These are phyloP conservation scores for Scytalopus superciliaris DNA, from an alignment of 2,113 vertebrate species.

Conservation along the genomic window DNA sequence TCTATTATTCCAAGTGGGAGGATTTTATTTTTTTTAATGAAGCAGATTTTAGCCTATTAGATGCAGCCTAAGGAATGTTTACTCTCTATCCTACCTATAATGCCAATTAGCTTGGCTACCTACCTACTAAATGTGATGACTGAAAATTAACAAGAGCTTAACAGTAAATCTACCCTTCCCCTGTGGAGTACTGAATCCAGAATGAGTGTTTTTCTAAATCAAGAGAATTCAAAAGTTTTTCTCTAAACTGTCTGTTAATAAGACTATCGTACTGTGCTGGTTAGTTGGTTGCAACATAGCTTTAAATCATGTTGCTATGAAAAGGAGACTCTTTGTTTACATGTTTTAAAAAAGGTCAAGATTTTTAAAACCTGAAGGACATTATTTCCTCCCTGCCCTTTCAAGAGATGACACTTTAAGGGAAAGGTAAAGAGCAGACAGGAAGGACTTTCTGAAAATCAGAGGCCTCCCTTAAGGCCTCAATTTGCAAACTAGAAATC, in stretches of 20 bases:
- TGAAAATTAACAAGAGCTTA: slow-evolving; percentile 36
- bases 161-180: not conserved
- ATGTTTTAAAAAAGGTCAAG: not conserved
- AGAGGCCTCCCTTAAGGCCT: not conserved
- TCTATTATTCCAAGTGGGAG: not conserved
- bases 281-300: not conserved
- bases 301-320: not conserved
- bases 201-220: not conserved
- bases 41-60: slow-evolving; percentile 6
- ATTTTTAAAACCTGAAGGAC: not conserved
- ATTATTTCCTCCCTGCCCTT: not conserved
- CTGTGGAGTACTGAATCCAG: not conserved
- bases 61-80: not conserved
- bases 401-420: not conserved
- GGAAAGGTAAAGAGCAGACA: not conserved
- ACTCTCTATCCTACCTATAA: not conserved
- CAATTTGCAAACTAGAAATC: not conserved
- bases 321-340: not conserved
- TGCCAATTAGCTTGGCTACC: slow-evolving; percentile 7
- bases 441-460: not conserved
- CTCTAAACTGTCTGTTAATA: not conserved
- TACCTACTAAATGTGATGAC: not conserved
- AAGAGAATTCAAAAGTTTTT: not conserved
- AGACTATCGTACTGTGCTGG: not conserved
- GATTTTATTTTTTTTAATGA: not conserved